Percentiles rank a stretch among this genome's conserved stretches.
Evolutionary conservation across 2,888 invertebrate species (phyloP).

Genomic region (Plebejus anna): DNA sequence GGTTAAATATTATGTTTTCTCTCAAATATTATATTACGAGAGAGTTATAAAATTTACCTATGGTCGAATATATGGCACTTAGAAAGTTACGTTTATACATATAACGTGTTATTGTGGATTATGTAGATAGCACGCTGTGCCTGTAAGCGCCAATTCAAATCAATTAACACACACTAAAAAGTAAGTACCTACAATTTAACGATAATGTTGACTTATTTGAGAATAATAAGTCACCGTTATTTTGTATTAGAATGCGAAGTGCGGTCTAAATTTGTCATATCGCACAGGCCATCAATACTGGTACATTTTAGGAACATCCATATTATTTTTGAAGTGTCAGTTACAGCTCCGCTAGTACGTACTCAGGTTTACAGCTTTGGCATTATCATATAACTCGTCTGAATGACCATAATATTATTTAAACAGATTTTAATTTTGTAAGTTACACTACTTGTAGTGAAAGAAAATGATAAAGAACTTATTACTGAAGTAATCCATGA

Average conservation of each 20-base stretch:
- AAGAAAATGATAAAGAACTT: not conserved
- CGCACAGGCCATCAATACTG: not conserved
- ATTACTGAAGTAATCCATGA: not conserved
- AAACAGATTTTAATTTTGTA: not conserved
- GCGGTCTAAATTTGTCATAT: not conserved
- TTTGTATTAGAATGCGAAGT: not conserved
- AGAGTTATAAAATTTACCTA: too few relatives aligned
- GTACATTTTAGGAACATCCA: not conserved
- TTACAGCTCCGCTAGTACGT: slow-evolving; percentile 1
- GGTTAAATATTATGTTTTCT: too few relatives aligned
- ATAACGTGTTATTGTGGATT: too few relatives aligned
- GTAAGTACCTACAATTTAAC: too few relatives aligned
- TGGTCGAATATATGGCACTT: too few relatives aligned
- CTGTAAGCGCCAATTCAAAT: too few relatives aligned
- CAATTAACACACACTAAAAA: too few relatives aligned
- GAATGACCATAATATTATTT: not conserved
- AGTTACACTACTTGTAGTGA: not conserved
- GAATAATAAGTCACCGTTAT: too few relatives aligned
- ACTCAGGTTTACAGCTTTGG: not conserved
- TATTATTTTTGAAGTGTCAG: not conserved
- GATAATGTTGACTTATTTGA: too few relatives aligned
- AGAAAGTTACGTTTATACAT: too few relatives aligned
- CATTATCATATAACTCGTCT: not conserved
- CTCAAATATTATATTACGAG: too few relatives aligned
- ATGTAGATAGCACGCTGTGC: too few relatives aligned